Evolutionary conservation across 2,113 vertebrate genomes (phyloP).

Genomic region (Loxodonta africana): DNA sequence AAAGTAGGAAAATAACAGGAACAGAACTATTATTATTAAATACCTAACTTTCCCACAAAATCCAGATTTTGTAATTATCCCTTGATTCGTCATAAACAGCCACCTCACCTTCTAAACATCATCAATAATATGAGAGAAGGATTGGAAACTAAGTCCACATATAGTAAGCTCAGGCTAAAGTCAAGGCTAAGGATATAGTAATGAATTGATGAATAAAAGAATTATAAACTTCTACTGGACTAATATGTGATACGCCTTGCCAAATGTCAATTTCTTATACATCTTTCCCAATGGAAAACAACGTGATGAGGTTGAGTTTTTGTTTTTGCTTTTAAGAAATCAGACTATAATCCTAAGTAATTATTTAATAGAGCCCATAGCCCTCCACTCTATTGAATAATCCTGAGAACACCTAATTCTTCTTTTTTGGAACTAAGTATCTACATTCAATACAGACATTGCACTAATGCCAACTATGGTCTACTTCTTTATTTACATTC

Average conservation of each 20-base stretch:
- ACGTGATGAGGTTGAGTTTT: background rate
- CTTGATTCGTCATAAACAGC: conserved; percentile 6
- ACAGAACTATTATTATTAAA: conserved; percentile 2
- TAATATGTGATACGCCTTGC: background rate
- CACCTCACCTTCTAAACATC: conserved; percentile 10
- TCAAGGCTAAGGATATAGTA: conserved; percentile 47
- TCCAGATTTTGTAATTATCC: background rate
- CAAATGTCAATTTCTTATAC: conserved; percentile 1
- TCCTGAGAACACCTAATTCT: conserved; percentile 5
- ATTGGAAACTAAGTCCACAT: conserved; percentile 54
- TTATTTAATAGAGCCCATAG: conserved; percentile 22
- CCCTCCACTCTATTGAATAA: conserved; percentile 12
- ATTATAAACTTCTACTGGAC: conserved; percentile 11
- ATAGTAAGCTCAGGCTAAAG: background rate
- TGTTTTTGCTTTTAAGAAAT: conserved; percentile 51
- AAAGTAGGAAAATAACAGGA: background rate
- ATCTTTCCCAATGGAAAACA: conserved; percentile 15
- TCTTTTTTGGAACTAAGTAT: background rate
- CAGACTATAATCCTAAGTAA: background rate
- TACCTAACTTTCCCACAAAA: conserved; percentile 49
- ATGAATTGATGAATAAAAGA: conserved; percentile 25
- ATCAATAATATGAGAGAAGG: conserved; percentile 43
- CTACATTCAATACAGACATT: background rate
- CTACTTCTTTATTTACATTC: conserved; percentile 36
- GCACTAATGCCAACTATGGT: background rate